Percentiles rank a stretch among this genome's conserved stretches.
Conservation (phyloP, 1,140 invertebrate species). For the Drosophila athabasca region DNA sequence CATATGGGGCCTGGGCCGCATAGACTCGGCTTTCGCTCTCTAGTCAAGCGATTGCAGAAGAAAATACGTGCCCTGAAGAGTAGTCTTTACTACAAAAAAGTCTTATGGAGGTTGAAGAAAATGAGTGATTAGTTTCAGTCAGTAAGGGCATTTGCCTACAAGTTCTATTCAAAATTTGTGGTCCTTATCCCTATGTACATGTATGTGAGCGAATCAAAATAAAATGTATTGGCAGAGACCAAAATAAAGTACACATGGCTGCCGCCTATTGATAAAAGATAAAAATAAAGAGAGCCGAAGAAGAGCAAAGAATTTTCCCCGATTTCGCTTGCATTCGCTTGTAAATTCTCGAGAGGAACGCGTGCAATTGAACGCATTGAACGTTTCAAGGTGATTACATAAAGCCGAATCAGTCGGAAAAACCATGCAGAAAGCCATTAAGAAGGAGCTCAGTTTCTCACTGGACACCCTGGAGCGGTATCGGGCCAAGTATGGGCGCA, state of each 20-base stretch:
- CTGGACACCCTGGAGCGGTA: slow-evolving; percentile 73
- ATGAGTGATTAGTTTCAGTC: too few relatives aligned
- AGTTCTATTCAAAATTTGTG: too few relatives aligned
- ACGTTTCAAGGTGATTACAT: slow-evolving; percentile 73
- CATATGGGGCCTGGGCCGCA: too few relatives aligned
- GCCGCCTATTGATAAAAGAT: slow-evolving; percentile 76
- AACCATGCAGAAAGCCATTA: slow-evolving; percentile 64
- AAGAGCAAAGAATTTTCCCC: slow-evolving; percentile 38
- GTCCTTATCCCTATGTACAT: too few relatives aligned
- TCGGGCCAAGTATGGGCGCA: slow-evolving; percentile 68
- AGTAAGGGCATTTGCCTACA: too few relatives aligned
- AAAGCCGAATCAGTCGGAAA: slow-evolving; percentile 33
- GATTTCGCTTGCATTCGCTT: slow-evolving; percentile 67
- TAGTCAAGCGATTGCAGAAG: too few relatives aligned
- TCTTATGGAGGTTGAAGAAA: too few relatives aligned
- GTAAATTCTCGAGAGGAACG: slow-evolving; percentile 70
- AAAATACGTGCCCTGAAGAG: too few relatives aligned
- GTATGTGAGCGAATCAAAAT: slow-evolving; percentile 21
- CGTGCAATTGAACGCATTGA: slow-evolving; percentile 51
- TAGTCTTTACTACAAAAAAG: too few relatives aligned
- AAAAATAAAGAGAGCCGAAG: slow-evolving; percentile 73
- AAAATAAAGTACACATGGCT: slow-evolving; percentile 69
- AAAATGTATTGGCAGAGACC: slow-evolving; percentile 66
- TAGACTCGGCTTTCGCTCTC: too few relatives aligned
- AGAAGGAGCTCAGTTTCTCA: slow-evolving; percentile 75